Base-by-base conservation (phyloP, 2,888 invertebrate genomes). In the Nysson spinosus region DNA sequence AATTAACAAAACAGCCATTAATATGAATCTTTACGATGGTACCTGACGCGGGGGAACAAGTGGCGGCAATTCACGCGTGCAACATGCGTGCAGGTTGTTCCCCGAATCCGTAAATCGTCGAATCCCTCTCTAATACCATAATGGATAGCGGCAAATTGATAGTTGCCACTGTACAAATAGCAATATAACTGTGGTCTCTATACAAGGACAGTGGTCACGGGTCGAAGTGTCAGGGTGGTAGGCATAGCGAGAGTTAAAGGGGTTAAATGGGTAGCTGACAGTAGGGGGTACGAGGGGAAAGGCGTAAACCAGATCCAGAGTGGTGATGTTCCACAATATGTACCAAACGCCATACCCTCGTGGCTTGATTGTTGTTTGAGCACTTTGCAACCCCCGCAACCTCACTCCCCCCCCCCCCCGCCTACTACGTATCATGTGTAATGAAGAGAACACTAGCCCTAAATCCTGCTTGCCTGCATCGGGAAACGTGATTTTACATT, bases 111-210 rank as follows among this genome's bases (percentile, higher is more conserved):
- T 64, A 72, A 79, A 77, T 76, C 72, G 63, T 47, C 46, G 68
- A 71, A 75, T 68, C 70, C 37, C 67, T 46, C 60, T 64, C 60
- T 81, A 80, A 81, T 79, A 67, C 79, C 64, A 56, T 79, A 83
- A 80, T 79, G 72, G 80, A 84, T 79, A 74, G 70, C 72, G 75
- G 67, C 71, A 83, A 81, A 83, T 83, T 80, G 80, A 80, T 81
- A 82, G 79, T 79, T 73, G 76, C 69, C 67, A 57, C 71, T 79
- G 75, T 69, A 73, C 79, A 78, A 81, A 80, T 74, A 79, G 77
- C 69, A 69, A 80, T 82, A 80, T 72, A 76, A 71, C 75, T 57
- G 55, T 64, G 61, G 63, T 44, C 47, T 28, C 47, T 47, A 32
- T 43, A 26, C 35, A 61, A 61, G 65, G 67, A 54, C 67, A 61